Base-by-base conservation (phyloP, 1,140 invertebrate species). In the Heliconius congener region DNA sequence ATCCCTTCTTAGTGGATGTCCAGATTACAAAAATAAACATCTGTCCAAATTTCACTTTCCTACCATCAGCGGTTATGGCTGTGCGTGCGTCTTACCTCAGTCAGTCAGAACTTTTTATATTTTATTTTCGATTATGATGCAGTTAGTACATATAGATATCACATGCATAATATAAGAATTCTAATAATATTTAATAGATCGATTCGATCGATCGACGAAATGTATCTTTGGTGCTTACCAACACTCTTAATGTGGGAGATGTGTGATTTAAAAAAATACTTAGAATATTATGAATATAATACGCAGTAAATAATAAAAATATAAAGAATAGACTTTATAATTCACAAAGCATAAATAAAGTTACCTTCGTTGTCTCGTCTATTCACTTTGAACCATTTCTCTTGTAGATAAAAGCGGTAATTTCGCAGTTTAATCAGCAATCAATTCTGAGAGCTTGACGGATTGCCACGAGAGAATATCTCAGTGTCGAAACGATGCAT, bases 371-470 rank as follows among this genome's bases (percentile, higher is more conserved):
- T 73, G 72, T 46, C 71, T 82, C 71, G 83, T 80, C 82, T 81
- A 83, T 81, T 70, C 74, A 76, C 77, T 83, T 83, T 79, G 71
- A 83, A 81, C 78, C 81, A 85, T 80, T 83, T 81, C 82, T 84
- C 74, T 80, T 73, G 46, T 55, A 79, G 80, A 90, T 90, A 86
- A 89, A 87, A 84, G 86, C 81, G 83, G 86, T 86, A 86, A 89
- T 90, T 90, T 86, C 87, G 85, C 86, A 88, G 87, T 87, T 89
- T 90, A 90, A 89, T 88, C 88, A 90, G 83, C 87, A 85, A 90
- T 88, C 87, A 89, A 90, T 91, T 87, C 81, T 74, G 81, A 86
- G 84, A 87, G 86, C 87, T 87, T 90, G 91, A 93, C 91, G 85
- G 88, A 91, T 90, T 86, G 85, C 86, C 83, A 84, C 84, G 83